A percentile compares a stretch with the other conserved stretches of the same genome.
Evolutionary conservation across 2,888 invertebrate genomes (phyloP).

Genomic region (Sarcophaga variegata): DNA sequence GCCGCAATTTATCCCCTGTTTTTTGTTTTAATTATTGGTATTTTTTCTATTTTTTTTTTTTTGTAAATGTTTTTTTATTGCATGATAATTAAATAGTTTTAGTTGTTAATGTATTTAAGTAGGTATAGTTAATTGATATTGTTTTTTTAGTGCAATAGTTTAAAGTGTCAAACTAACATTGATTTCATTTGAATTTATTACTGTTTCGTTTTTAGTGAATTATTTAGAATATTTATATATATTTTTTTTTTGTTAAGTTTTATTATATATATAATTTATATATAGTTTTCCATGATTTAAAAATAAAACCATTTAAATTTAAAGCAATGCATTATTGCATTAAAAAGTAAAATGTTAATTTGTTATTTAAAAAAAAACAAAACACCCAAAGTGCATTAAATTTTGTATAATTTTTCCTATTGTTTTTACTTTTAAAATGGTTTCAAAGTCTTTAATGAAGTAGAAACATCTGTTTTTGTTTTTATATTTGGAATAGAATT

Average conservation of each 20-base stretch:
- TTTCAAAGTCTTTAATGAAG: neutral
- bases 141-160: constrained; percentile 43
- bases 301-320: constrained; percentile 14
- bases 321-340: neutral
- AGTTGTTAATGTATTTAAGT: neutral
- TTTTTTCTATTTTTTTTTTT: constrained; percentile 26
- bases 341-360: constrained; percentile 19
- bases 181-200: constrained; percentile 26
- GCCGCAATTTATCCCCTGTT: neutral
- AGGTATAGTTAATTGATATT: constrained; percentile 30
- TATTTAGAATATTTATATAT: constrained; percentile 31
- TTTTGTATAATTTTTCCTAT: constrained; percentile 18
- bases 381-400: constrained; percentile 63
- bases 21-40: neutral
- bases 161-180: constrained; percentile 47
- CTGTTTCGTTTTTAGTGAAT: constrained; percentile 38
- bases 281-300: constrained; percentile 1
- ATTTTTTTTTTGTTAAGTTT: neutral
- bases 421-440: neutral
- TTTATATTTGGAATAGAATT: too few species aligned
- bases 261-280: constrained; percentile 12
- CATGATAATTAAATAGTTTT: constrained; percentile 41
- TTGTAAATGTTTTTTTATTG: constrained; percentile 23
- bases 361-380: constrained; percentile 40
- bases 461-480: too few species aligned